Evolutionary conservation across 1,140 invertebrate genomes (phyloP), one percentile per base, ranked within the genome.

Genomic region (Apis cerana): DNA sequence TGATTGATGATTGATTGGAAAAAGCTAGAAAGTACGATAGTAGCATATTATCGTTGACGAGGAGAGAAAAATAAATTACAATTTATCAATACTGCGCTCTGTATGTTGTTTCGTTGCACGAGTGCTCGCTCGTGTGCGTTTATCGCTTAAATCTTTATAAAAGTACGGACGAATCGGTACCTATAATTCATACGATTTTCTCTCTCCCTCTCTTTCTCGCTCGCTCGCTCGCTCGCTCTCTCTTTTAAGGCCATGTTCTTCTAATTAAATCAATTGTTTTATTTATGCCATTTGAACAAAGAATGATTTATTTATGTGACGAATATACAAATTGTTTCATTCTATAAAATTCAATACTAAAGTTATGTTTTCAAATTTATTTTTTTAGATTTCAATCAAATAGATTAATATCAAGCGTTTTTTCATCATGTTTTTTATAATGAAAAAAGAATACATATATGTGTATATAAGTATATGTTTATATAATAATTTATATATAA

Each of bases 61-160:
- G 61, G 75, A 59, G 86, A 89, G 84, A 80, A 93, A 93, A 93
- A 94, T 94, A 93, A 93, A 93, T 93, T 93, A 92, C 88, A 92
- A 89, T 92, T 91, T 90, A 81, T 93, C 92, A 93, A 93, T 93
- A 93, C 93, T 93, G 92, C 89, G 85, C 80, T 91, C 92, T 91
- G 89, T 91, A 90, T 92, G 86, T 92, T 74, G 83, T 90, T 70
- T 89, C 80, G 82, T 87, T 84, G 71, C 82, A 85, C 78, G 84
- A 89, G 89, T 74, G 79, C 86, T 89, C 85, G 85, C 85, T 86
- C 86, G 86, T 86, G 81, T 83, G 76, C 75, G 72, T 79, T 76
- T 82, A 85, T 72, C 80, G 74, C 82, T 82, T 85, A 85, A 65
- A 80, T 88, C 67, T 80, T 88, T 88, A 85, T 48, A 74, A 83